Percentiles rank a stretch among this genome's conserved stretches.
These are phyloP conservation scores for Ichneumoninae sp. DNA, from an alignment of 2,888 invertebrate species.

Conservation along the genomic window DNA sequence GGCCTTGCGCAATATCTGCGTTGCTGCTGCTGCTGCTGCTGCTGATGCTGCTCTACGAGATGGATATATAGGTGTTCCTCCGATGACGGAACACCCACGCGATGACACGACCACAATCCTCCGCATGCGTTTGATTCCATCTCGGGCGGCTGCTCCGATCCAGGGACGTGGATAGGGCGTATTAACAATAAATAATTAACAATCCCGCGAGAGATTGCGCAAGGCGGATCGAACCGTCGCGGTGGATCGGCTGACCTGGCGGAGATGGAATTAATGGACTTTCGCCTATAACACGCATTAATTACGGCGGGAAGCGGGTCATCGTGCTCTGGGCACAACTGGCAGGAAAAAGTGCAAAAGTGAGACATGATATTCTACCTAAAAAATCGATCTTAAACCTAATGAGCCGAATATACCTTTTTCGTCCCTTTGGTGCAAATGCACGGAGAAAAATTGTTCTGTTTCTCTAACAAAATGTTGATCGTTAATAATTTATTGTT, in stretches of 20 bases:
- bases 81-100: constrained; percentile 57
- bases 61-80: constrained; percentile 28
- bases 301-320: not conserved
- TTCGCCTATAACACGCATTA: constrained; percentile 1
- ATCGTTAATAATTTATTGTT: too few relatives aligned
- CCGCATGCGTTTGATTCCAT: constrained; percentile 15
- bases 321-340: not conserved
- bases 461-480: too few relatives aligned
- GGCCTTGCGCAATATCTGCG: constrained; percentile 63
- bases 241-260: not conserved
- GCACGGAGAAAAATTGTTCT: too few relatives aligned
- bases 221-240: not conserved
- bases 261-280: not conserved
- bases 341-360: constrained; percentile 62
- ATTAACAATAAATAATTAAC: not conserved
- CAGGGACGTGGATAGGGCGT: not conserved
- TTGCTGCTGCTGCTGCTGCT: constrained; percentile 31
- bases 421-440: not conserved
- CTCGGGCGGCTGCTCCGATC: not conserved
- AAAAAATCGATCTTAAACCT: not conserved
- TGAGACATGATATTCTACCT: constrained; percentile 43
- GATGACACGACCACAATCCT: constrained; percentile 21
- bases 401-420: not conserved
- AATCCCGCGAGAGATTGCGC: not conserved
- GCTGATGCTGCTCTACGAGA: not conserved